Conservation (phyloP, 2,113 vertebrate species). For the Marmota flaviventris region DNA sequence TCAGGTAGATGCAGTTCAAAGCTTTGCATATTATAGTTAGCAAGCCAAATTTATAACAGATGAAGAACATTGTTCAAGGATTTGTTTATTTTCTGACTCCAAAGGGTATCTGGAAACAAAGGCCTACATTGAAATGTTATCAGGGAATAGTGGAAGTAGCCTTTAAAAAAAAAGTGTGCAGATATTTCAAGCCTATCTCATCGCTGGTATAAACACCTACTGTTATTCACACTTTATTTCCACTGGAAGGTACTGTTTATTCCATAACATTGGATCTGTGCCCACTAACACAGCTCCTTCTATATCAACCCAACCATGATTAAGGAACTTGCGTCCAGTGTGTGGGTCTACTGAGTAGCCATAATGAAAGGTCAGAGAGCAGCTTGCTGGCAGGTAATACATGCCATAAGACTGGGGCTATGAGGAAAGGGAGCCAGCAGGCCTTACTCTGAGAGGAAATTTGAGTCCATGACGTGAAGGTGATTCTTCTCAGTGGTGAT, state of each 20-base stretch:
- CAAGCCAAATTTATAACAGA: not conserved
- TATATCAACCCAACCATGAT: not conserved
- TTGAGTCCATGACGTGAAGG: not conserved
- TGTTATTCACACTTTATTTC: not conserved
- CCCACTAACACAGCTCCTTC: not conserved
- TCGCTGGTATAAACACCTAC: not conserved
- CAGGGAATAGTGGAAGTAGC: not conserved
- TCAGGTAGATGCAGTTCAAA: not conserved
- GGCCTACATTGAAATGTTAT: not conserved
- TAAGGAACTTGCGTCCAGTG: not conserved
- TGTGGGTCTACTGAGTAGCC: not conserved
- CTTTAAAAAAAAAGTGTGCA: not conserved
- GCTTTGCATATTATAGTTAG: not conserved
- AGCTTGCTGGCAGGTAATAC: not conserved
- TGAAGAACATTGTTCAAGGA: not conserved
- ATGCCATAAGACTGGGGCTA: not conserved
- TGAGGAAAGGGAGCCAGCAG: not conserved
- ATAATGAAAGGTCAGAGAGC: not conserved
- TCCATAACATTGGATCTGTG: not conserved
- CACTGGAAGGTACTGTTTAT: not conserved
- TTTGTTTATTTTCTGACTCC: slow-evolving; percentile 25
- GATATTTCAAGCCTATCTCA: not conserved
- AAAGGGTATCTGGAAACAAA: slow-evolving; percentile 39
- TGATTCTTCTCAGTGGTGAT: not conserved
- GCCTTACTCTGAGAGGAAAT: not conserved